phyloP scores from a whole-genome alignment of 2,888 invertebrate species.

The Celastrina argiolus region DNA sequence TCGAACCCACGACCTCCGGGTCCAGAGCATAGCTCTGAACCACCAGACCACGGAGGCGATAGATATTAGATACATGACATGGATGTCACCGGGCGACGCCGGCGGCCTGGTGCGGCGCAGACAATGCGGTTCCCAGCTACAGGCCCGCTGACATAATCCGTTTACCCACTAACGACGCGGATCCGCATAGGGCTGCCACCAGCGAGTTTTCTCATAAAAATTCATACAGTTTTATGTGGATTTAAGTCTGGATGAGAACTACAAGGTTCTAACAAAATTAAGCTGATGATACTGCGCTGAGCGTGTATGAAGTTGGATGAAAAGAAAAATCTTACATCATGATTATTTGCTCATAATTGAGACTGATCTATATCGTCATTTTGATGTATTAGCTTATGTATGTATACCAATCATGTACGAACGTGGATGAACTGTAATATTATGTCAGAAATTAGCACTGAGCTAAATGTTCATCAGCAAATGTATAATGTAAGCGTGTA shows the following conservation, averaged over 20 bases:
- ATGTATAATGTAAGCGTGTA: neutral
- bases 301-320: neutral
- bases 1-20: too few relatives aligned
- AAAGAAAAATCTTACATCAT: neutral
- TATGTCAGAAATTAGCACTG: too few relatives aligned
- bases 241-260: too few relatives aligned
- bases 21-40: too few relatives aligned
- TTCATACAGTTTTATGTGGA: too few relatives aligned
- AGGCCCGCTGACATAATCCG: constrained; percentile 64
- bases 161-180: constrained; percentile 69
- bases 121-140: constrained; percentile 46
- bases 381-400: neutral
- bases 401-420: too few relatives aligned
- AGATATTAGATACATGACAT: neutral
- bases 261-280: too few relatives aligned
- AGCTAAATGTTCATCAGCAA: neutral
- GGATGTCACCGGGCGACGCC: neutral
- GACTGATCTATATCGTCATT: too few relatives aligned
- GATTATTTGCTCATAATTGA: too few relatives aligned
- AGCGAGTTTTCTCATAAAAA: neutral
- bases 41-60: too few relatives aligned
- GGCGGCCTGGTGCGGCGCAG: constrained; percentile 20
- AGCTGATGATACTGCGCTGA: neutral
- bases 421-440: too few relatives aligned
- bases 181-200: constrained; percentile 54